Evolutionary conservation across 2,888 invertebrate genomes (phyloP), one percentile per base, ranked within the genome.

Genomic region (Xanthia togata): DNA sequence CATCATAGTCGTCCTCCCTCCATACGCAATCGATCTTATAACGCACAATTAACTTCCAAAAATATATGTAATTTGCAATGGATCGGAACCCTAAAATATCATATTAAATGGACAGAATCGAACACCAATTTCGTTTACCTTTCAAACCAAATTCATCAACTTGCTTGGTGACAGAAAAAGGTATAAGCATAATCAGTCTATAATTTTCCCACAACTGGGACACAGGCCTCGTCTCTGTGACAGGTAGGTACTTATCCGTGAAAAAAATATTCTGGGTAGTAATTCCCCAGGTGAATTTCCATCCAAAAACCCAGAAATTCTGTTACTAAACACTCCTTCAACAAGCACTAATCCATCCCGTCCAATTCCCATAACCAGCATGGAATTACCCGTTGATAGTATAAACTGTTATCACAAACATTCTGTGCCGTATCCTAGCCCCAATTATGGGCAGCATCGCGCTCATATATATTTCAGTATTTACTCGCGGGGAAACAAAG

Each of bases 401-500:
- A 74, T 50, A 75, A 76, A 78, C 75, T 62, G 60, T 71, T 75
- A 80, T 76, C 31, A 62, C 76, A 79, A 75, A 82, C 82, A 85
- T 70, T 63, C 60, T 70, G 70, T 4, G 35, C 71, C 79, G 69
- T 57, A 65, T 26, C 59, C 70, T 71, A 57, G 35, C 64, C 83
- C 79, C 86, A 90, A 89, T 89, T 88, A 91, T 89, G 79, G 76
- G 73, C 86, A 78, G 87, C 89, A 92, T 90, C 87, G 88, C 89
- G 89, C 90, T 93, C 90, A 90, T 93, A 92, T 93, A 92, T 92
- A 92, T 93, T 93, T 91, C 89, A 93, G 90, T 94, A 93, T 94
- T 94, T 92, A 90, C 91, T 91, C 88, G 87, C 87, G 87, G 87
- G 89, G 81, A 84, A 90, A 90, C 90, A 91, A 92, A 93, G 92